Evolutionary conservation across 2,888 invertebrate species (phyloP).

Genomic region (Dione vanillae): DNA sequence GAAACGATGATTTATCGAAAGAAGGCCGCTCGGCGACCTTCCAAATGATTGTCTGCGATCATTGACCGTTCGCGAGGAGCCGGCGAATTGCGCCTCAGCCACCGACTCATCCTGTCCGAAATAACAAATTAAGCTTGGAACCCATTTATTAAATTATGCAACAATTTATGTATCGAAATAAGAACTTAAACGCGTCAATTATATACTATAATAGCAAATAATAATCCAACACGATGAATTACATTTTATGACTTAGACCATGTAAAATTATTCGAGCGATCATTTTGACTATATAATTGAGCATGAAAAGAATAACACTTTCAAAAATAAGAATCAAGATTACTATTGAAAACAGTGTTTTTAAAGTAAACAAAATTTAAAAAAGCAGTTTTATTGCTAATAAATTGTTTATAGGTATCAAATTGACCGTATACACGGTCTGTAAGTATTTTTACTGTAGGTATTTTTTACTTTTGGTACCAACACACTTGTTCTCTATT

Average conservation of each 20-base stretch:
- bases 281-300: conserved; percentile 36
- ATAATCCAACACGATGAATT: conserved; percentile 13
- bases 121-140: conserved; percentile 43
- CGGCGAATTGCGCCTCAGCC: conserved; percentile 41
- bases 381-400: conserved; percentile 17
- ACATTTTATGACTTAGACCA: conserved; percentile 21
- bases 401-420: background rate
- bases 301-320: conserved; percentile 37
- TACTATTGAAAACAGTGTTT: conserved; percentile 16
- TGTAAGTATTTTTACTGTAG: too few relatives aligned
- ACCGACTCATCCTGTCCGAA: conserved; percentile 40
- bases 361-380: conserved; percentile 16
- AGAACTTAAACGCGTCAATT: conserved; percentile 25
- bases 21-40: conserved; percentile 83
- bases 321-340: conserved; percentile 24
- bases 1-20: conserved; percentile 69
- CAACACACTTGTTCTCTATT: too few relatives aligned
- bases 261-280: conserved; percentile 26
- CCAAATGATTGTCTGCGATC: conserved; percentile 74
- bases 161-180: conserved; percentile 12
- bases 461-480: too few relatives aligned
- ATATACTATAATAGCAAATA: conserved; percentile 25
- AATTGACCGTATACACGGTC: too few relatives aligned
- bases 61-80: conserved; percentile 62
- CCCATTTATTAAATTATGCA: conserved; percentile 22